Evolutionary conservation across 2,888 invertebrate genomes (phyloP).

Genomic region (Molanna angustata): DNA sequence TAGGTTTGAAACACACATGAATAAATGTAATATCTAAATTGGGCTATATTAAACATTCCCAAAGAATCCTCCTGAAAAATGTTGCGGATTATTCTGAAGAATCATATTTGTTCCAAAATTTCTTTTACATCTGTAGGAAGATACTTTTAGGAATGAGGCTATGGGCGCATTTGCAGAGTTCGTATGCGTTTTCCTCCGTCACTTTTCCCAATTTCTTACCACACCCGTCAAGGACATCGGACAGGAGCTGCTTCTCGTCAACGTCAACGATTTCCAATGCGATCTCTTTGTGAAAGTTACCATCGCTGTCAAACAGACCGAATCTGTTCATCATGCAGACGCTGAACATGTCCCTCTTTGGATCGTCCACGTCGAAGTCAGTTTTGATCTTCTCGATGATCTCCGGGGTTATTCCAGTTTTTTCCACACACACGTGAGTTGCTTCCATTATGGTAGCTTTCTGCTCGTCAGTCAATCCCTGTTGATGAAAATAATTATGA

Average conservation of each 20-base stretch:
- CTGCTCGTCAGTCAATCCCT: slow-evolving; percentile 7
- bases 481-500: too few relatives aligned
- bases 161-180: slow-evolving; percentile 4
- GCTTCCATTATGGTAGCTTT: slow-evolving; percentile 6
- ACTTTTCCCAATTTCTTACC: slow-evolving; percentile 1
- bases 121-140: too few relatives aligned
- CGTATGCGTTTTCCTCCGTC: not conserved
- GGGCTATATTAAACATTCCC: too few relatives aligned
- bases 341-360: not conserved
- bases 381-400: not conserved
- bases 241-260: slow-evolving; percentile 1
- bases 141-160: too few relatives aligned
- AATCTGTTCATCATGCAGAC: not conserved
- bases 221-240: not conserved
- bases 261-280: not conserved
- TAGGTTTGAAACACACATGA: too few relatives aligned
- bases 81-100: too few relatives aligned
- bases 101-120: too few relatives aligned
- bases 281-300: not conserved
- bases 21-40: too few relatives aligned
- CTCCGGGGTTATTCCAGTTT: slow-evolving; percentile 10
- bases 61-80: too few relatives aligned
- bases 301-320: not conserved
- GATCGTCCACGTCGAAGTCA: not conserved
- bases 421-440: slow-evolving; percentile 34